These are phyloP conservation scores for Nycticorax nycticorax DNA, from an alignment of 2,113 vertebrate genomes.

Conservation along the genomic window DNA sequence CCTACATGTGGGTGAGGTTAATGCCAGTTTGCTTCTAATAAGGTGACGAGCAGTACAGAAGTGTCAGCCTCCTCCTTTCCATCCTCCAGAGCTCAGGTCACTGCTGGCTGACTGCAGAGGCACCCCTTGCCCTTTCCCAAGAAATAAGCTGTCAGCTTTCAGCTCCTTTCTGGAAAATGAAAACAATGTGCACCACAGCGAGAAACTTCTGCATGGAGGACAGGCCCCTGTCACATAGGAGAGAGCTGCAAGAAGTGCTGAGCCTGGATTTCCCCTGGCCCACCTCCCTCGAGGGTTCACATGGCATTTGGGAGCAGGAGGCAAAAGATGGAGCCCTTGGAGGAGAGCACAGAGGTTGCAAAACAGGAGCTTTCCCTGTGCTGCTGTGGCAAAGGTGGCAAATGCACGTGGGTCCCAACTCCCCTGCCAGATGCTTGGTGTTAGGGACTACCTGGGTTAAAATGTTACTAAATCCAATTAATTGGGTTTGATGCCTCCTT, in stretches of 20 bases:
- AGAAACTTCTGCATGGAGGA: background rate
- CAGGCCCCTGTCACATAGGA: background rate
- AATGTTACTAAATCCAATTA: background rate
- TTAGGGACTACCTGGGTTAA: background rate
- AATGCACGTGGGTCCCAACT: background rate
- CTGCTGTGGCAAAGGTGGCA: background rate
- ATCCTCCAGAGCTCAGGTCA: background rate
- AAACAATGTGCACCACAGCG: background rate
- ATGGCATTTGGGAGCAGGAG: background rate
- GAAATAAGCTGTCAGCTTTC: background rate
- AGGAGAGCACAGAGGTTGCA: background rate
- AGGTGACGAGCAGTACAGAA: background rate
- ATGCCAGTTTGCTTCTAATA: background rate
- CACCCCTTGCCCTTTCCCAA: background rate
- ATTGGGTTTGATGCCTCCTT: background rate
- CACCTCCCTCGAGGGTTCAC: background rate
- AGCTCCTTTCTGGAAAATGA: background rate
- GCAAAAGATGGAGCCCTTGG: background rate
- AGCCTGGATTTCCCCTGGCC: background rate
- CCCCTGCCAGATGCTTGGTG: background rate
- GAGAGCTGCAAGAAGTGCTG: background rate
- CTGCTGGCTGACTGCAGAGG: background rate
- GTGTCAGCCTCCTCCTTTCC: background rate
- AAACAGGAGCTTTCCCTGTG: background rate
- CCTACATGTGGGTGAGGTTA: background rate